Evolutionary conservation across 2,797 vertebrate genomes (phyloP), one percentile per base, ranked within the genome.

Genomic region (Distichodus sexfasciatus): DNA sequence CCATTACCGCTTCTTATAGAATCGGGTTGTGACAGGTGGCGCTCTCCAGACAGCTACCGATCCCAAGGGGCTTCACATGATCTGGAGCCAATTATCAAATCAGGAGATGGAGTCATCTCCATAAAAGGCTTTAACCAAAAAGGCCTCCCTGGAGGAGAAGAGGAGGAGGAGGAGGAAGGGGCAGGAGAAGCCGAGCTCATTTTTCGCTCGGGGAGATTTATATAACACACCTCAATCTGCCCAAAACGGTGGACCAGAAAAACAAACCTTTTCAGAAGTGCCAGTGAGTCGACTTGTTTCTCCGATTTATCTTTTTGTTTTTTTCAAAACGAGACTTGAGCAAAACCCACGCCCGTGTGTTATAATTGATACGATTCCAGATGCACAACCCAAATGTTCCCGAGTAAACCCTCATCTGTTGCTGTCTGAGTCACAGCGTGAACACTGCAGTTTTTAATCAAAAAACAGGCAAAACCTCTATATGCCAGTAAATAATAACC

Each of bases 1-100:
- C 12, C 44, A 50, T 50, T 74, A 76, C 80, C 78, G 76, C 81
- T 65, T 77, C 59, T 75, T 62, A 76, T 79, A 78, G 59, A 77
- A 65, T 59, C 55, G 29, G 60, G n/a, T 79, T 82, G 82, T 60
- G 70, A 80, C 81, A 82, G 75, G 79, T 17, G 74, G 55, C 77
- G 79, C 44, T 44, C 1, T 69, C 58, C 68, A 71, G 66, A 66
- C 53, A 1, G 79, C 21, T 62, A 75, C 71, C 41, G 74, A 74
- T 72, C 50, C 33, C 58, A 54, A 61, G 63, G 66, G 66, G 59
- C 54, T 72, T 41, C 66, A 69, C 50, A 55, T 74, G 77, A 65
- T 82, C 72, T 55, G 29, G 12, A 66, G 54, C 57, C 47, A 64
- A 76, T 72, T 64, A 71, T 77, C 55, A 69, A 76, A 74, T 66